phyloP scores from a whole-genome alignment of 1,140 invertebrate species.

The Pemphigus obesinymphae region DNA sequence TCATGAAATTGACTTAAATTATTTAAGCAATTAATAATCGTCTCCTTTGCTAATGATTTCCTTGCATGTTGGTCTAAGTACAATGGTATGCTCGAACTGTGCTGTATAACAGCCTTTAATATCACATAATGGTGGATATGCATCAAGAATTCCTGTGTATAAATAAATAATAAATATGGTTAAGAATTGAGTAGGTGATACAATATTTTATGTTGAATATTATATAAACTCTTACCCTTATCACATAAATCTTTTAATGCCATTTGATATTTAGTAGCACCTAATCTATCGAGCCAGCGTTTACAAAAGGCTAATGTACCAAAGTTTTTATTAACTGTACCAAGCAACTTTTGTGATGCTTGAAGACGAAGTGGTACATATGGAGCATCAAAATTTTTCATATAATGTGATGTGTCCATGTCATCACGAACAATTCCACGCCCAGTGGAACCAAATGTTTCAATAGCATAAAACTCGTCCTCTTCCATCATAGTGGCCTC shows the following conservation, averaged over 20 bases:
- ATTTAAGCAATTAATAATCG: constrained; percentile 68
- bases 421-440: constrained; percentile 96
- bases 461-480: constrained; percentile 98
- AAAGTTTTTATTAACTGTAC: constrained; percentile 97
- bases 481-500: constrained; percentile 98
- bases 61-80: constrained; percentile 96
- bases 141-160: constrained; percentile 71
- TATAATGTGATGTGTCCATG: constrained; percentile 99
- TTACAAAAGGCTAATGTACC: constrained; percentile 98
- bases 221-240: constrained; percentile 57
- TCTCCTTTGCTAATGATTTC: constrained; percentile 94
- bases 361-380: constrained; percentile 85
- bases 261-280: constrained; percentile 97
- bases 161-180: constrained; percentile 12
- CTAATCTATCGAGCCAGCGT: constrained; percentile 94
- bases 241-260: constrained; percentile 97
- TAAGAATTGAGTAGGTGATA: background rate
- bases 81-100: constrained; percentile 98
- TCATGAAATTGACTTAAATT: background rate
- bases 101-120: constrained; percentile 97
- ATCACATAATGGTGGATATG: constrained; percentile 97
- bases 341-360: constrained; percentile 88
- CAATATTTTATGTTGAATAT: background rate
- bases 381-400: constrained; percentile 96
- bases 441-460: constrained; percentile 98